Evolutionary conservation across 2,797 vertebrate species (phyloP).

Genomic region (Mormyrus hasselquistii): DNA sequence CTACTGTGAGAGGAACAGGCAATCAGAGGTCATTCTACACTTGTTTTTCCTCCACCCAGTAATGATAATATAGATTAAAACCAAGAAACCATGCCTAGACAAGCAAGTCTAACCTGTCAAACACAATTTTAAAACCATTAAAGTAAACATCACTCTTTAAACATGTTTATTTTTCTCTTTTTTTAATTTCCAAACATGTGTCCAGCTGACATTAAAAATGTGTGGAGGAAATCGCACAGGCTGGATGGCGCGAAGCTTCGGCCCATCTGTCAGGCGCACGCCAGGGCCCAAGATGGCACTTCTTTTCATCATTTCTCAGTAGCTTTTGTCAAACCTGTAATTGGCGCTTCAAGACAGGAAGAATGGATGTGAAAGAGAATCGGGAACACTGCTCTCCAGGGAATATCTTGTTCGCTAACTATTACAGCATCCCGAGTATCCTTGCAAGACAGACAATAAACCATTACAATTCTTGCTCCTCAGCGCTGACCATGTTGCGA

Average conservation of each 20-base stretch:
- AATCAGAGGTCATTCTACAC: not conserved
- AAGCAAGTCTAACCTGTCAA: not conserved
- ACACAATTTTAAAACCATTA: not conserved
- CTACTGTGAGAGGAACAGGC: not conserved
- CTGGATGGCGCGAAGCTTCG: not conserved
- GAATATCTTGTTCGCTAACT: not conserved
- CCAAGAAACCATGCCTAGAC: not conserved
- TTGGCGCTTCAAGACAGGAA: constrained; percentile 3
- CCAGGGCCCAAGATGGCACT: not conserved
- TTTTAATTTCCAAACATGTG: not conserved
- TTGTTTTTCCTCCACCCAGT: not conserved
- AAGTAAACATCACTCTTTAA: not conserved
- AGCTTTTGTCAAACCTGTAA: constrained; percentile 14
- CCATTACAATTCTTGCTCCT: not conserved
- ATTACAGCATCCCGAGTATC: not conserved
- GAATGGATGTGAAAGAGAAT: not conserved
- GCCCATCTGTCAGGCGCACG: not conserved
- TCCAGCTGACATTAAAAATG: not conserved
- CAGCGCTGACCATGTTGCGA: not conserved
- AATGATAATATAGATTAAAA: constrained; percentile 2
- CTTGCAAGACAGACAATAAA: not conserved
- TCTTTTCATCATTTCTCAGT: not conserved
- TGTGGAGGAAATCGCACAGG: not conserved
- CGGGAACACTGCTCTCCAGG: not conserved
- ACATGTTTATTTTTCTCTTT: not conserved